These are phyloP conservation scores for Heteromyza rotundicornis DNA, from an alignment of 2,888 invertebrate species.

Conservation along the genomic window DNA sequence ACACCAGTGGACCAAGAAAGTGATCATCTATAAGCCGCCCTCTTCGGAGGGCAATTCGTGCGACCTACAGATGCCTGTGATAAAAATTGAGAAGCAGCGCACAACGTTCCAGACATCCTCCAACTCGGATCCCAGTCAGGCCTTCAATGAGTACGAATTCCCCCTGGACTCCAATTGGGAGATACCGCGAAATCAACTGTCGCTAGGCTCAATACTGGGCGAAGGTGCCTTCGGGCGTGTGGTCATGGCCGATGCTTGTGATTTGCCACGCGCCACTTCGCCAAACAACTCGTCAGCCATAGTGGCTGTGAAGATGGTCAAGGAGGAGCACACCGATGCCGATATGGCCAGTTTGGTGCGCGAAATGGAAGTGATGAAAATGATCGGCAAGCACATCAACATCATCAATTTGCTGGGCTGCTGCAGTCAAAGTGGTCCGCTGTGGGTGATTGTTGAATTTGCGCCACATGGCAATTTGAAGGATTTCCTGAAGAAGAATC, in stretches of 20 bases:
- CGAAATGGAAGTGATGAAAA: conserved; percentile 99
- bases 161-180: conserved; percentile 97
- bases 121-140: conserved; percentile 67
- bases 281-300: conserved; percentile 64
- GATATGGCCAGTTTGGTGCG: conserved; percentile 97
- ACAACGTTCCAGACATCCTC: conserved; percentile 70
- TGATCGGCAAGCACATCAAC: conserved; percentile 96
- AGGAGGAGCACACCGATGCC: conserved; percentile 96
- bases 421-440: conserved; percentile 90
- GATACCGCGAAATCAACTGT: conserved; percentile 79
- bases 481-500: conserved; percentile 88
- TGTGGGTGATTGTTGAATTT: conserved; percentile 88
- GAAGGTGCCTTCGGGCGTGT: conserved; percentile 99
- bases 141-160: conserved; percentile 92
- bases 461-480: conserved; percentile 92
- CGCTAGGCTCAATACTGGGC: conserved; percentile 83
- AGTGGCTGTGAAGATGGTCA: conserved; percentile 98
- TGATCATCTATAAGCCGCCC: conserved; percentile 82
- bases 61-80: conserved; percentile 75
- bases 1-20: conserved; percentile 89
- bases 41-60: conserved; percentile 57
- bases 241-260: conserved; percentile 83
- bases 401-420: conserved; percentile 96
- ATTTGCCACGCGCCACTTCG: conserved; percentile 50
- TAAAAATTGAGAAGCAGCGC: conserved; percentile 89